Percentiles rank a stretch among this genome's conserved stretches.
Conservation (phyloP, 1,140 invertebrate genomes). For the Neuroterus valhalla region DNA sequence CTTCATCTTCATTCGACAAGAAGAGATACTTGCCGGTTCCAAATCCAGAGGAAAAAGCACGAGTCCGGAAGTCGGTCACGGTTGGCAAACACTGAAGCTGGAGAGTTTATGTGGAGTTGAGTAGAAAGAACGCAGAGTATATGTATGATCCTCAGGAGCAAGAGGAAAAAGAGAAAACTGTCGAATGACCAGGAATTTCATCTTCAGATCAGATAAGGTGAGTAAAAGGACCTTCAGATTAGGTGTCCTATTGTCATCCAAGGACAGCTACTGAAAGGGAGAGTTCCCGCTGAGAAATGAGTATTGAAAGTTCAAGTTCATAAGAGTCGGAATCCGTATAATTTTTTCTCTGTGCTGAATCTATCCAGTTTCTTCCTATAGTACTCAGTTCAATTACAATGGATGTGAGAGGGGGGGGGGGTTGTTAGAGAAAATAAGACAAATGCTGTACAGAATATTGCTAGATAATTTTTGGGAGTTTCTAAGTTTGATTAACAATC, state of each 20-base stretch:
- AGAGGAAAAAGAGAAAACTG: constrained; percentile 4
- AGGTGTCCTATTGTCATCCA: background rate
- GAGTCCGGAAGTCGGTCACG: background rate
- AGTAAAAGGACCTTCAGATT: constrained; percentile 15
- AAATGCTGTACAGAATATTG: too few relatives aligned
- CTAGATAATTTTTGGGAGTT: too few relatives aligned
- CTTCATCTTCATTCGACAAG: background rate
- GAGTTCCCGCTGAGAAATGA: background rate
- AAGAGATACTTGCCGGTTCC: background rate
- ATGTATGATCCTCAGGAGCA: background rate
- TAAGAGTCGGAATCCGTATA: background rate
- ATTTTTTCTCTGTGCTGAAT: background rate
- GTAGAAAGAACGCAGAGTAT: background rate
- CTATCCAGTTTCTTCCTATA: too few relatives aligned
- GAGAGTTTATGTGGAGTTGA: background rate
- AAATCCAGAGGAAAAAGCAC: background rate
- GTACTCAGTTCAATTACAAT: too few relatives aligned
- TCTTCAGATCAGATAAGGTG: constrained; percentile 1
- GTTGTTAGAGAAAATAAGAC: too few relatives aligned
- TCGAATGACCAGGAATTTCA: constrained; percentile 14
- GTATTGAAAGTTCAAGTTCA: background rate
- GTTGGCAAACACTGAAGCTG: constrained; percentile 5
- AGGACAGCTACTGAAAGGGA: background rate
- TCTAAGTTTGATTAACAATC: too few relatives aligned
- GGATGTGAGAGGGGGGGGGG: too few relatives aligned